Conservation (phyloP, 2,113 vertebrate species). For the Centropus bengalensis region DNA sequence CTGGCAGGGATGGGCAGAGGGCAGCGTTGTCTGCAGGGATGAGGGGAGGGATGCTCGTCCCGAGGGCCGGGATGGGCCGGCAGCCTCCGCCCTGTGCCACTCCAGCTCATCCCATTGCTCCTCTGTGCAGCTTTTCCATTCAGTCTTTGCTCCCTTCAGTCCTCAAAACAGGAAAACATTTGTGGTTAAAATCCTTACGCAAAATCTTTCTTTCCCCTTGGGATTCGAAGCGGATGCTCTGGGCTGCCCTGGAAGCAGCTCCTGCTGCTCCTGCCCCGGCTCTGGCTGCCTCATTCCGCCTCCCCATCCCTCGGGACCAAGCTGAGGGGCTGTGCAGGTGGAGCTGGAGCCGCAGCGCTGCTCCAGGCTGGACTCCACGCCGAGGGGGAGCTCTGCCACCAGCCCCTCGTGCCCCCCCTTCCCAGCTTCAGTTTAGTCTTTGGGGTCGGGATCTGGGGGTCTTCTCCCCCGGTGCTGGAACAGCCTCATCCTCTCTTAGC, state of each 20-base stretch:
- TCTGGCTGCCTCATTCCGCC: not conserved
- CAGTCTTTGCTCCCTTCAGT: not conserved
- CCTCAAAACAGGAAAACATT: not conserved
- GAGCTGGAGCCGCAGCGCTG: fast-evolving
- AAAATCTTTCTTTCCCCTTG: not conserved
- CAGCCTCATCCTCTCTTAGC: not conserved
- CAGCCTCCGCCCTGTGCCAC: not conserved
- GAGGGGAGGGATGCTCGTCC: not conserved
- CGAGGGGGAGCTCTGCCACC: not conserved
- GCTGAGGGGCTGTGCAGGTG: fast-evolving
- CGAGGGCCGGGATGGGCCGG: not conserved
- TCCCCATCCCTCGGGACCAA: fast-evolving
- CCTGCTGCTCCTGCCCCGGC: not conserved
- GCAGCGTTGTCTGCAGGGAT: fast-evolving
- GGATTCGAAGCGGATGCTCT: not conserved
- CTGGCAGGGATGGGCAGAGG: not conserved
- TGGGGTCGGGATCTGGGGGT: not conserved
- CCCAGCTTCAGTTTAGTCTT: not conserved
- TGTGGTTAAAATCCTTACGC: fast-evolving
- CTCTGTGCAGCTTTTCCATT: not conserved
- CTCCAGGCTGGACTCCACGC: fast-evolving
- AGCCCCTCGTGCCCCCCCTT: not conserved
- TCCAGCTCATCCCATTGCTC: fast-evolving
- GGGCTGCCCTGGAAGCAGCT: not conserved
- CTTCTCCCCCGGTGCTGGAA: fast-evolving